Evolutionary conservation across 2,797 vertebrate genomes (phyloP).

Genomic region (Liparis tanakae): DNA sequence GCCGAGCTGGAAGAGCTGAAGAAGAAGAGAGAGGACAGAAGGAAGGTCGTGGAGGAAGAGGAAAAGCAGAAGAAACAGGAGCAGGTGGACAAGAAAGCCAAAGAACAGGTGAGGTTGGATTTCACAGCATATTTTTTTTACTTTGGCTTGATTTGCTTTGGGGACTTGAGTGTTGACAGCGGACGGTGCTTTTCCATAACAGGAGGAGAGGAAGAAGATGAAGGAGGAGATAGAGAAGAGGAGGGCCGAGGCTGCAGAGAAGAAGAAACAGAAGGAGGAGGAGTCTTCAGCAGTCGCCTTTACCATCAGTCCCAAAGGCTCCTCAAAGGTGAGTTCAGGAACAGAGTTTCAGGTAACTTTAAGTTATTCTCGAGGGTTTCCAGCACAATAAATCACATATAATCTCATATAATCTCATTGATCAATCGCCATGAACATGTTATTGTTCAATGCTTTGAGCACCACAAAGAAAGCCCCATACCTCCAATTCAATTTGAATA

Average conservation of each 20-base stretch:
- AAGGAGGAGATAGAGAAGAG: constrained; percentile 96
- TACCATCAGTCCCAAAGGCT: constrained; percentile 91
- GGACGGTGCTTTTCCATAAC: constrained; percentile 8
- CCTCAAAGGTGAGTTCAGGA: constrained; percentile 87
- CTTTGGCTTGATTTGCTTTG: not conserved
- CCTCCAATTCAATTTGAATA: constrained; percentile 11
- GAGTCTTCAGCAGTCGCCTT: constrained; percentile 87
- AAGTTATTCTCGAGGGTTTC: not conserved
- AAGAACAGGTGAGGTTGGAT: constrained; percentile 85
- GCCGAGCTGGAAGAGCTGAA: constrained; percentile 93
- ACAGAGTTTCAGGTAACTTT: not conserved
- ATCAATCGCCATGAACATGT: not conserved
- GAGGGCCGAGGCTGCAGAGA: constrained; percentile 95
- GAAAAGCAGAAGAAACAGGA: constrained; percentile 91
- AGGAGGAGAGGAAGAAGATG: constrained; percentile 96
- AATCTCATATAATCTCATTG: not conserved
- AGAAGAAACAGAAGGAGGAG: constrained; percentile 88
- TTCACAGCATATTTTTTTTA: not conserved
- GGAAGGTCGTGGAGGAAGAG: constrained; percentile 93
- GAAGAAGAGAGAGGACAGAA: constrained; percentile 93
- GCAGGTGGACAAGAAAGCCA: constrained; percentile 88
- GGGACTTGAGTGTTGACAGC: not conserved
- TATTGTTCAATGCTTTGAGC: not conserved
- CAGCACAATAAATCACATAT: not conserved
- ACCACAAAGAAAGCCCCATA: not conserved